A percentile compares a stretch with the other conserved stretches of the same genome.
Conservation (phyloP, 2,113 vertebrate species). For the Dicentrarchus labrax region DNA sequence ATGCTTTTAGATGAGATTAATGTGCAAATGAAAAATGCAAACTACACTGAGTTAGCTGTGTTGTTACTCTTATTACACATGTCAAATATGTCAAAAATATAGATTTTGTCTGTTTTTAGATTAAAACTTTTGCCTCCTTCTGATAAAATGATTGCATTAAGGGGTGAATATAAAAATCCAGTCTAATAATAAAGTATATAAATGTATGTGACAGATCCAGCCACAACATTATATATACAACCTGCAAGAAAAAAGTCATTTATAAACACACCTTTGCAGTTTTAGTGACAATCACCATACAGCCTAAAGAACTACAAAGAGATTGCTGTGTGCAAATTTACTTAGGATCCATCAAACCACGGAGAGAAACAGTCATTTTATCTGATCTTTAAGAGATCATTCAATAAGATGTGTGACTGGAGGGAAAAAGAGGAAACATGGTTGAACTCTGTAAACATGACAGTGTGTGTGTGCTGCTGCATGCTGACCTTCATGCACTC, state of each 20-base stretch:
- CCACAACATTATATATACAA: neutral
- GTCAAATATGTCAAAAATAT: no score
- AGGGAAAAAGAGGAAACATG: no score
- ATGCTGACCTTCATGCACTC: conserved; percentile 94
- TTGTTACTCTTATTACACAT: no score
- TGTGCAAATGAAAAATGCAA: no score
- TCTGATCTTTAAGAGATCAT: neutral
- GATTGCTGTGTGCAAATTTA: neutral
- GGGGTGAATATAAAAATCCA: neutral
- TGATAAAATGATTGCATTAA: neutral
- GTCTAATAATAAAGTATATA: neutral
- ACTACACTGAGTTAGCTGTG: no score
- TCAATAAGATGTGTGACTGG: neutral
- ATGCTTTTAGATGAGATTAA: neutral
- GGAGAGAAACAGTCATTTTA: neutral
- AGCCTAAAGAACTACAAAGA: neutral
- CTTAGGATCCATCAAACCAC: neutral
- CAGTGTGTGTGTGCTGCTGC: neutral
- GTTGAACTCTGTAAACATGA: neutral
- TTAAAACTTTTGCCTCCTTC: no score
- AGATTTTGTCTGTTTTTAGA: no score
- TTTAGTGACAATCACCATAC: neutral
- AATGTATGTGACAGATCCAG: neutral
- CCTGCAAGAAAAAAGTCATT: neutral
- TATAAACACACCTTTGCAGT: no score